Evolutionary conservation across 2,113 vertebrate species (phyloP), one percentile per base, ranked within the genome.

Genomic region (Gymnobelideus leadbeateri): DNA sequence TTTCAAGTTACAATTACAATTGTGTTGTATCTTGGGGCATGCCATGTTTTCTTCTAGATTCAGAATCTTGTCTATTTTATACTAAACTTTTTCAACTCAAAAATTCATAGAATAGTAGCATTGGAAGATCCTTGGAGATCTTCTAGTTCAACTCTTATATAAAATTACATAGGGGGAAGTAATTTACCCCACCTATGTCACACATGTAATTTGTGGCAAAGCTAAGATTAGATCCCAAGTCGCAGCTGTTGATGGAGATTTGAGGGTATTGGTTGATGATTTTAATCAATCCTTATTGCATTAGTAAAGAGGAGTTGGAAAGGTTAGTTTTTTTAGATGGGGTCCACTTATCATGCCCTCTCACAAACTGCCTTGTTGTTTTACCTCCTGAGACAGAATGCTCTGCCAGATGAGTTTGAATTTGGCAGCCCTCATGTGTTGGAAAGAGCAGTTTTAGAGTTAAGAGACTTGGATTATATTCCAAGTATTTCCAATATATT

Each of bases 1-100:
- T 95, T 96, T 91, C 89, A 94, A 12, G 37, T 92, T 95, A 92
- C 84, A 96, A 96, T 97, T 97, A 92, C 52, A 77, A 14, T 77
- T 77, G 37, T n/a, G 37, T 77, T 77, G 37, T 16, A 93, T 97
- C 57, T 93, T 68, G 52, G 93, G 89, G 57, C 47, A 90, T 23
- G 93, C 49, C 26, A 92, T 92, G 31, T 26, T 46, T 51, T 46
- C 89, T 93, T 4, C 11, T 95, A 84, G 55, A 92, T 96, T 94
- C 51, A 61, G 57, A 95, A 68, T 0, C 91, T 89, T 51, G 52
- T 94, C 89, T 96, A 55, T 51, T 14, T 37, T 95, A 51, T 77
- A 94, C 49, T 77, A n/a, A 77, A 77, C 14, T 77, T 93, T 89
- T 93, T 89, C n/a, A 95, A 90, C 47, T 95, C 91, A 96, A 92